phyloP scores from a whole-genome alignment of 2,113 vertebrate species.

The Ciconia boyciana region DNA sequence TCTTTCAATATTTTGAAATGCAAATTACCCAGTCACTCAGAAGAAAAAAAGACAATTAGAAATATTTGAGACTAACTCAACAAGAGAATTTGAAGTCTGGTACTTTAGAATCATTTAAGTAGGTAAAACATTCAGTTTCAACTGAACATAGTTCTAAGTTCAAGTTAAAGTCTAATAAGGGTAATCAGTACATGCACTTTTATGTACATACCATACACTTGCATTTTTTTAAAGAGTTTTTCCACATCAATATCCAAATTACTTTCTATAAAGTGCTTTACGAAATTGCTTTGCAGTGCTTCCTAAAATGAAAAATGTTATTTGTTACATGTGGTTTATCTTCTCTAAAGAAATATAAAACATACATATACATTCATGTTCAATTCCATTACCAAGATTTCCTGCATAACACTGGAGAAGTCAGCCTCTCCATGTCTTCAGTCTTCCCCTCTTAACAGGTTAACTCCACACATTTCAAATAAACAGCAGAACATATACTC shows the following conservation, averaged over 20 bases:
- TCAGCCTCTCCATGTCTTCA: neutral
- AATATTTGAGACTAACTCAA: neutral
- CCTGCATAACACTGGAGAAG: neutral
- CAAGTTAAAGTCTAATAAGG: neutral
- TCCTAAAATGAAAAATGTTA: slow-evolving; percentile 53
- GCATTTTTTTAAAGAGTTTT: slow-evolving; percentile 43
- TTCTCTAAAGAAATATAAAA: neutral
- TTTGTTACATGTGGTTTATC: neutral
- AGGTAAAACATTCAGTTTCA: neutral
- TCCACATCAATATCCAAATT: slow-evolving; percentile 61
- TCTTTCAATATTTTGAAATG: neutral
- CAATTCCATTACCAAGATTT: neutral
- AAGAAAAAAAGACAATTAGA: neutral
- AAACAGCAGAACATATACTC: neutral
- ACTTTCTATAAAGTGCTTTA: slow-evolving; percentile 70
- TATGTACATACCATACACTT: slow-evolving; percentile 55
- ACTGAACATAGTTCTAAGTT: neutral
- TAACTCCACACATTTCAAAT: neutral
- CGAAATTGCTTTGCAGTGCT: slow-evolving; percentile 57
- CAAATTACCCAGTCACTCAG: neutral
- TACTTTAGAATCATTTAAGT: neutral
- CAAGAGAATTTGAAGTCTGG: neutral
- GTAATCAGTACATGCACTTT: neutral
- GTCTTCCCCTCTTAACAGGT: neutral
- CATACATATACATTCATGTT: neutral